Evolutionary conservation across 1,140 invertebrate genomes (phyloP), one percentile per base, ranked within the genome.

Genomic region (Aporrectodea caliginosa): DNA sequence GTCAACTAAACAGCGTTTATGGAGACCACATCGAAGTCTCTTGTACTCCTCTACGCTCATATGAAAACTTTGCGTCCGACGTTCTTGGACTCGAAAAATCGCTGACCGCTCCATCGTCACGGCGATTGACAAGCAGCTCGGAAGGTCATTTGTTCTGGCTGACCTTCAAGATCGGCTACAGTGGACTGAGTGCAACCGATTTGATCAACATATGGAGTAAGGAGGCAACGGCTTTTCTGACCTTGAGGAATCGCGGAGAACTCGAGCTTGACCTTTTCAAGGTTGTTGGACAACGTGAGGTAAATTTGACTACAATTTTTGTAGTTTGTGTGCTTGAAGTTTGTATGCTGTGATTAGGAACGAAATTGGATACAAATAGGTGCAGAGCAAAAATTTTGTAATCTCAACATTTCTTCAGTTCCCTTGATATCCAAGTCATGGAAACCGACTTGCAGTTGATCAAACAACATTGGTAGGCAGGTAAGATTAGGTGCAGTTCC

Each of bases 261-360:
- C 22, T 79, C 31, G 70, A 73, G n/a, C 29, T 79, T 16, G 70
- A 73, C 27, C 16, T 79, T 2, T 79, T 70, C 27, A 79, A 79
- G 73, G 72, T 73, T 30, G 71, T 79, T 58, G 78, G 78, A 74
- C 70, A 79, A 30, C 33, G 78, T 22, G 58, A 73, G 78, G 78
- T 79, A 43, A 22, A 58, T 58, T 22, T 6, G n/a, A n/a, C n/a
- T n/a, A n/a, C n/a, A n/a, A n/a, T n/a, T n/a, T n/a, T n/a, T n/a
- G n/a, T n/a, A n/a, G n/a, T n/a, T n/a, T n/a, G n/a, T n/a, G n/a
- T n/a, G n/a, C n/a, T n/a, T n/a, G n/a, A n/a, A n/a, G n/a, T n/a
- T n/a, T n/a, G n/a, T n/a, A n/a, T n/a, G n/a, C n/a, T n/a, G n/a
- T n/a, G n/a, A n/a, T n/a, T n/a, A n/a, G n/a, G n/a, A n/a, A n/a